phyloP scores from a whole-genome alignment of 2,888 invertebrate genomes.

The Caenorhabditis imperialis region DNA sequence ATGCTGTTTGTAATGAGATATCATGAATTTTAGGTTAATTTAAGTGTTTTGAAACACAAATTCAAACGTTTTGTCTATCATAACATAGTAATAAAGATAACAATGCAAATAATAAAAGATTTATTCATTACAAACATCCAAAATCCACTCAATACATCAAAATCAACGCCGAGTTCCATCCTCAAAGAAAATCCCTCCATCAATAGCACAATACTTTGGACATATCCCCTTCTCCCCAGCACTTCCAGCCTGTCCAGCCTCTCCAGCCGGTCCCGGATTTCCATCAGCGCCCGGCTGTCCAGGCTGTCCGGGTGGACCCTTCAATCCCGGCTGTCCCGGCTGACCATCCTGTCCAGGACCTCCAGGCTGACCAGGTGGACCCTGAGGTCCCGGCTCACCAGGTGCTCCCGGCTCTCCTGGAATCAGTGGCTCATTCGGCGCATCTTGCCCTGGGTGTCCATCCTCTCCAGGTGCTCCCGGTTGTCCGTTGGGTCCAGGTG shows the following conservation, averaged over 20 bases:
- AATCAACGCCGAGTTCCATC: conserved; percentile 56
- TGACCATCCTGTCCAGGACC: conserved; percentile 60
- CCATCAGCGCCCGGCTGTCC: conserved; percentile 63
- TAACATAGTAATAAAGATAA: too few relatives aligned
- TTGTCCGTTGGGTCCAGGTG: conserved; percentile 59
- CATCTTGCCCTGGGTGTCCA: conserved; percentile 65
- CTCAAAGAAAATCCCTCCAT: conserved; percentile 64
- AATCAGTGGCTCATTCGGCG: conserved; percentile 43
- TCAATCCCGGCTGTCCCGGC: conserved; percentile 56
- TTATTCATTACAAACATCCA: too few relatives aligned
- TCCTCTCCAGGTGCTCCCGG: conserved; percentile 64
- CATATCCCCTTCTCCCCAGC: conserved; percentile 60
- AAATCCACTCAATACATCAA: too few relatives aligned
- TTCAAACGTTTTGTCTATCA: too few relatives aligned
- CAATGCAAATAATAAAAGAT: too few relatives aligned
- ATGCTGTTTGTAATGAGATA: too few relatives aligned
- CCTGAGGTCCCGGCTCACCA: conserved; percentile 65
- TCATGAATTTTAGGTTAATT: too few relatives aligned
- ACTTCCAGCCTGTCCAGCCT: conserved; percentile 45
- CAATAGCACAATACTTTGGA: conserved; percentile 61
- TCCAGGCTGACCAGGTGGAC: conserved; percentile 65
- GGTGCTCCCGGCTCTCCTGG: conserved; percentile 45
- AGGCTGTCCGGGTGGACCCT: conserved; percentile 62
- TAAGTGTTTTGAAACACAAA: too few relatives aligned
- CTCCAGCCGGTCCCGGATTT: conserved; percentile 53